Base-by-base conservation (phyloP, 2,797 vertebrate species). In the Scyliorhinus canicula region DNA sequence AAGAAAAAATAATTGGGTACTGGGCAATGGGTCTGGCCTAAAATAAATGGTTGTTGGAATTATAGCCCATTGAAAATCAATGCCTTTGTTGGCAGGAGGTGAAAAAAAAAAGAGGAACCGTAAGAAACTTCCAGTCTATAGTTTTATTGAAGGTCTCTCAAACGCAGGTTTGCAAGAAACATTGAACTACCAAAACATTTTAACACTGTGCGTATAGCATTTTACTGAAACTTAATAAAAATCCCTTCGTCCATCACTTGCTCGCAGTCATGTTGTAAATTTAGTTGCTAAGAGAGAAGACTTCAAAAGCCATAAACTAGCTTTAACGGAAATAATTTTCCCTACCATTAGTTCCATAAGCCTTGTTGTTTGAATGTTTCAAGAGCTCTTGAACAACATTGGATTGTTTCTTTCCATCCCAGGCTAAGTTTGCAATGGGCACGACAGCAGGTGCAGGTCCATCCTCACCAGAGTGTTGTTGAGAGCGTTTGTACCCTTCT, bases 331-430 rank as follows among this genome's bases (percentile, higher is more conserved):
- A 9, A 6, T 28, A 4, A 74, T 95, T 63, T 74, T 35, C 31
- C 55, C 60, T 95, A 99, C 99, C 98, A 96, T 97, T 96, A 85
- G 97, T 98, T 96, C 99, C 99, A 0, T 99, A 99, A 4, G 99
- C 99, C 95, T 97, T 99, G 95, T 99, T 98, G 0, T 97, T 96
- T 11, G 98, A 97, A 65, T 98, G 97, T 96, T 95, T 97, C 47
- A 99, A 98, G 95, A 99, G 97, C 95, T 98, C 98, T 95, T 97
- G 96, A 4, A 99, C 97, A 95, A 99, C 98, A 0, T 95, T 96
- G 0, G 96, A 95, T 0, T 95, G 96, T 94, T 95, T 96, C 67
- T 95, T 97, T 88, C 96, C 97, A 3, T 96, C 96, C 96, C 97
- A 97, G 79, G 96, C 95, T 0, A 67, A 7, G 0, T 94, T 55